These are phyloP conservation scores for Callithrix jacchus DNA, from an alignment of 2,113 vertebrate species.

Conservation along the genomic window DNA sequence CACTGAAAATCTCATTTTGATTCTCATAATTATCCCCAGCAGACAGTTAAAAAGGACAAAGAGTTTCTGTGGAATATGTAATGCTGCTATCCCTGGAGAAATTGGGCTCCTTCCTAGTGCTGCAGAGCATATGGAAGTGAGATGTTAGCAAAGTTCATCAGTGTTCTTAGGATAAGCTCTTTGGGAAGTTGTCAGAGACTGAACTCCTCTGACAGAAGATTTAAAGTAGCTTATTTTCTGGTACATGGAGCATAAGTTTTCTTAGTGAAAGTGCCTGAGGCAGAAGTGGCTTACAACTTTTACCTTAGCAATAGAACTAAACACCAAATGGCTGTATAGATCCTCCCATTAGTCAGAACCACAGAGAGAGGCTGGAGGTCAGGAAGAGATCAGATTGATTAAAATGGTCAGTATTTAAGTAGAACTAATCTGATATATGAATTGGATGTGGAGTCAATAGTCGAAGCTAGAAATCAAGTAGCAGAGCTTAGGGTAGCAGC, in stretches of 20 bases:
- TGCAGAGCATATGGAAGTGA: background rate
- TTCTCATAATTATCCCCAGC: background rate
- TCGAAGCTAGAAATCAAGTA: background rate
- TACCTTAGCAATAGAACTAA: background rate
- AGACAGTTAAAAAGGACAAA: constrained; percentile 22
- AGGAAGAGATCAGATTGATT: background rate
- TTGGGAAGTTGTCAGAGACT: background rate
- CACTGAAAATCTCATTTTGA: background rate
- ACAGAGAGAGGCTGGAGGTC: background rate
- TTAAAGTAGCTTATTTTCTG: constrained; percentile 34
- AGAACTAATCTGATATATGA: background rate
- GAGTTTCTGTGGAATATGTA: background rate
- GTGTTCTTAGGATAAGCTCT: background rate
- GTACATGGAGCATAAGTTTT: background rate
- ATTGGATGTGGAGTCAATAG: background rate
- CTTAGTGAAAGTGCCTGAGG: constrained; percentile 12
- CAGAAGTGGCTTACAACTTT: background rate
- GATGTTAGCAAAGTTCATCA: background rate
- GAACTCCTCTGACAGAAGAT: background rate
- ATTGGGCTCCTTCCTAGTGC: background rate
- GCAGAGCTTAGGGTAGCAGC: background rate
- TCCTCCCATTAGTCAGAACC: background rate
- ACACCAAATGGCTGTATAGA: background rate
- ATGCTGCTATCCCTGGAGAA: constrained; percentile 1
- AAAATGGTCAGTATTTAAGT: background rate